Evolutionary conservation across 2,113 vertebrate genomes (phyloP).

Genomic region (Picathartes gymnocephalus): DNA sequence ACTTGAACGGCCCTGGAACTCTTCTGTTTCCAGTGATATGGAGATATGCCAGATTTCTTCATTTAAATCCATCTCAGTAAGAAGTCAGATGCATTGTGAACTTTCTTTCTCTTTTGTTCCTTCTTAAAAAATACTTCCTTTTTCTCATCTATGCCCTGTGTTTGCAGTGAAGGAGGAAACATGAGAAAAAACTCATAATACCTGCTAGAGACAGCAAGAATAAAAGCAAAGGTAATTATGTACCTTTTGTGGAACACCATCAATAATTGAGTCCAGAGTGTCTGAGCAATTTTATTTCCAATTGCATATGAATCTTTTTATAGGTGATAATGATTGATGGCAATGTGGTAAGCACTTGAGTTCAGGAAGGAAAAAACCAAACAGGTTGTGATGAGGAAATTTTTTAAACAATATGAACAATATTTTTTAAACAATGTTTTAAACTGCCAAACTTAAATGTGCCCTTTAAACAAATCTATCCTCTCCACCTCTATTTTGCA

Average conservation of each 20-base stretch:
- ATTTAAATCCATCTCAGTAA: neutral
- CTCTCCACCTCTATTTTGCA: neutral
- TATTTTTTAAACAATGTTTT: neutral
- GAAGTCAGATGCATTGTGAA: neutral
- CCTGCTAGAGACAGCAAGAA: neutral
- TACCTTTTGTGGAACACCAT: neutral
- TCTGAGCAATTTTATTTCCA: neutral
- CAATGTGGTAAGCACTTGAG: neutral
- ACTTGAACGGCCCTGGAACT: neutral
- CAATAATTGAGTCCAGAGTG: neutral
- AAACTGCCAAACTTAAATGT: conserved; percentile 15
- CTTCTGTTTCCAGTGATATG: neutral
- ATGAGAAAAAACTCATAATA: neutral
- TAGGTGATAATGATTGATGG: neutral
- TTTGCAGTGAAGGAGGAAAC: neutral
- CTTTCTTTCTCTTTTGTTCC: neutral
- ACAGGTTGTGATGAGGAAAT: neutral
- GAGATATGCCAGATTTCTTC: neutral
- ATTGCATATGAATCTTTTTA: neutral
- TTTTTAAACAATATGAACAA: neutral
- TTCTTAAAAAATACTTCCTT: neutral
- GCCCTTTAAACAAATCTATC: neutral
- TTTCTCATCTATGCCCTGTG: neutral
- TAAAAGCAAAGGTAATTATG: neutral
- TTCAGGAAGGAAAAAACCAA: neutral